Conservation (phyloP, 2,888 invertebrate genomes). For the Crossocerus cetratus region DNA sequence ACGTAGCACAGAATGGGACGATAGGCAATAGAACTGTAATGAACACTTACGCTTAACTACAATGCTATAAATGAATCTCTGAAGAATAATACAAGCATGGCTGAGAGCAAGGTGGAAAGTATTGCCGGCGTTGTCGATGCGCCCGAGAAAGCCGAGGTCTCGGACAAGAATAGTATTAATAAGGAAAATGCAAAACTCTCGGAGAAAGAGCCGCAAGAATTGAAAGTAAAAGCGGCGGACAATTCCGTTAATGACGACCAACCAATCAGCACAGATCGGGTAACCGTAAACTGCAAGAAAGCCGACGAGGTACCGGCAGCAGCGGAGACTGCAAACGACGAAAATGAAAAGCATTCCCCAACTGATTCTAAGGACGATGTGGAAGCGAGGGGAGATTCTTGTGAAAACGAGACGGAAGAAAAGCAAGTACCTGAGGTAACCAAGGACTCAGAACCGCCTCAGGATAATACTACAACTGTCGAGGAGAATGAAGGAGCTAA, state of each 20-base stretch:
- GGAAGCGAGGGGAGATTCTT: background rate
- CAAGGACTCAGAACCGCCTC: background rate
- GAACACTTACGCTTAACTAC: constrained; percentile 17
- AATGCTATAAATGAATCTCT: constrained; percentile 34
- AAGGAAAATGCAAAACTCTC: constrained; percentile 12
- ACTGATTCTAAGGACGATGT: background rate
- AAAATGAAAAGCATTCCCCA: constrained; percentile 19
- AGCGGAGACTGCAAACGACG: background rate
- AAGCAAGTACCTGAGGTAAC: background rate
- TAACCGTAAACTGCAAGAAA: background rate
- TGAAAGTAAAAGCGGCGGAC: constrained; percentile 7
- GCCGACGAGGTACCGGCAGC: background rate
- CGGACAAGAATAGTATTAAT: constrained; percentile 10
- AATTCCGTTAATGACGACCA: background rate
- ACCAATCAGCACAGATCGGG: too few species aligned
- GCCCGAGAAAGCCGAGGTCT: constrained; percentile 13
- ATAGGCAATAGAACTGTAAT: background rate
- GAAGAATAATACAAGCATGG: constrained; percentile 40
- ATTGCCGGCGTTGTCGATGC: constrained; percentile 13
- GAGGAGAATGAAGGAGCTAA: constrained; percentile 27
- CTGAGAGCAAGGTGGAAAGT: constrained; percentile 33
- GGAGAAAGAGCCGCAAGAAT: constrained; percentile 15
- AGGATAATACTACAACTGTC: constrained; percentile 17
- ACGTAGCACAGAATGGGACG: constrained; percentile 4
- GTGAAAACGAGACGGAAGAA: constrained; percentile 10